phyloP scores from a whole-genome alignment of 2,797 vertebrate species.

The Antrozous pallidus region DNA sequence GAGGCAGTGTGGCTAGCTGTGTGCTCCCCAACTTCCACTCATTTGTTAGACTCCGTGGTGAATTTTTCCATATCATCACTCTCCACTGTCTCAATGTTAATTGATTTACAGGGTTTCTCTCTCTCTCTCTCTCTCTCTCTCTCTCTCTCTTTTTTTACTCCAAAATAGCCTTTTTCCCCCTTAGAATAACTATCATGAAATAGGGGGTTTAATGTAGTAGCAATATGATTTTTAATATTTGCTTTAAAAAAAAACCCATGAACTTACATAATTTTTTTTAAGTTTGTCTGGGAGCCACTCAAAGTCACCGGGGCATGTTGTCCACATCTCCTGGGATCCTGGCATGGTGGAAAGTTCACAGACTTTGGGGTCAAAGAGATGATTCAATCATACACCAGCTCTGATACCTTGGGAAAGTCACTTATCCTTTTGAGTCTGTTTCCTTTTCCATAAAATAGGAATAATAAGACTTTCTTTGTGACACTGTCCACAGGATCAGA shows the following conservation, averaged over 20 bases:
- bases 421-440: neutral
- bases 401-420: neutral
- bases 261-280: neutral
- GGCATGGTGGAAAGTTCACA: neutral
- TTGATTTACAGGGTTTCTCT: neutral
- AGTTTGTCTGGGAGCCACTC: neutral
- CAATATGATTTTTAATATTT: neutral
- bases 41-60: neutral
- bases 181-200: neutral
- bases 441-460: constrained; percentile 9
- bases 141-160: too few relatives aligned
- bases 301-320: neutral
- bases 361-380: neutral
- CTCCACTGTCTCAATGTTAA: neutral
- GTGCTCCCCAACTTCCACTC: neutral
- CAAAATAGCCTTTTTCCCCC: neutral
- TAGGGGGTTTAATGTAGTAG: neutral
- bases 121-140: too few relatives aligned
- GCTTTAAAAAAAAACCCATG: neutral
- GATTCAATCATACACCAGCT: neutral
- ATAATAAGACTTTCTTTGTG: neutral
- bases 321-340: neutral
- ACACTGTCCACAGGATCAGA: neutral
- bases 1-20: too few relatives aligned
- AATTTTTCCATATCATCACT: accelerated